Conservation (phyloP, 2,113 vertebrate genomes). For the Nycticryphes semicollaris region DNA sequence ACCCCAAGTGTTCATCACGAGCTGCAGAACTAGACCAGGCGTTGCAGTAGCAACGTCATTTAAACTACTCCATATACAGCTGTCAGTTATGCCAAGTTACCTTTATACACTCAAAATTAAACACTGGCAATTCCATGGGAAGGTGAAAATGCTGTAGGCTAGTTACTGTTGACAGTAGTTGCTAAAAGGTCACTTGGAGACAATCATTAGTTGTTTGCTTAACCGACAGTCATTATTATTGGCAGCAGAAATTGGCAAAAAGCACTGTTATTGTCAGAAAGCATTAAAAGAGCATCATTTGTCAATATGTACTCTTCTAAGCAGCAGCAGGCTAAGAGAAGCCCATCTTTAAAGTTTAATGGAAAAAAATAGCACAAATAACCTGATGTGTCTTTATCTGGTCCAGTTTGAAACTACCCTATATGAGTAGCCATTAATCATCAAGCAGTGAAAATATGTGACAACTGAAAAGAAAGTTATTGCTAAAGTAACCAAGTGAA, state of each 20-base stretch:
- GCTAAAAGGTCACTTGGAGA: constrained; percentile 39
- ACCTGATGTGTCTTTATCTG: neutral
- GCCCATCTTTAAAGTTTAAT: neutral
- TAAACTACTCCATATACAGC: neutral
- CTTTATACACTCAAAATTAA: neutral
- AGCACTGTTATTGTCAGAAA: constrained; percentile 24
- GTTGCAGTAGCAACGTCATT: neutral
- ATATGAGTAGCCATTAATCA: neutral
- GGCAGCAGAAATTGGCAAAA: constrained; percentile 35
- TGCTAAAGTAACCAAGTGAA: neutral
- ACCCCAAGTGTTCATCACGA: rapidly evolving
- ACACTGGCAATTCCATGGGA: neutral
- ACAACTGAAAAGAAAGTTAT: neutral
- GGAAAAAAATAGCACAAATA: neutral
- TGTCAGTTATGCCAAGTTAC: neutral
- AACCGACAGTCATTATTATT: constrained; percentile 45
- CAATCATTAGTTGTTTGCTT: constrained; percentile 35
- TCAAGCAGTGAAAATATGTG: neutral
- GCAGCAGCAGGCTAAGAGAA: neutral
- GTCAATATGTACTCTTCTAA: neutral
- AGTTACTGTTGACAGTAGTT: constrained; percentile 11
- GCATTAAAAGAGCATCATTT: constrained; percentile 21
- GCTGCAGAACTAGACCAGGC: neutral
- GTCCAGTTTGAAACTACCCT: neutral
- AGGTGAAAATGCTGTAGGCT: neutral